Conservation (phyloP, 2,888 invertebrate species). For the Epinotia demarniana region DNA sequence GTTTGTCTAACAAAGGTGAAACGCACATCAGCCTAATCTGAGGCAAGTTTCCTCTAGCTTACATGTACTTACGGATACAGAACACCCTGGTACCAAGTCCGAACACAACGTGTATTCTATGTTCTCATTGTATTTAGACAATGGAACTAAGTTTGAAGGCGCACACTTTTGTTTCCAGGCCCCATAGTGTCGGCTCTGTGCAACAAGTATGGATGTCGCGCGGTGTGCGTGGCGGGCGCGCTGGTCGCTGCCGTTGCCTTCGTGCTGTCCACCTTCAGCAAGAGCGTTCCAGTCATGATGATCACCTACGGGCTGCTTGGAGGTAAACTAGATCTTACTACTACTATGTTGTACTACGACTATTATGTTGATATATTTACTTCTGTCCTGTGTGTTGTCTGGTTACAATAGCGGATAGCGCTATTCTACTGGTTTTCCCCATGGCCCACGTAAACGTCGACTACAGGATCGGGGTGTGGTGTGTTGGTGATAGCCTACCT, state of each 20-base stretch:
- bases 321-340: constrained; percentile 83
- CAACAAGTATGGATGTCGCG: constrained; percentile 97
- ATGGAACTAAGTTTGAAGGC: background rate
- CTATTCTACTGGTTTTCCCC: no score
- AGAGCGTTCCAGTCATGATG: constrained; percentile 95
- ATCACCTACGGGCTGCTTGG: constrained; percentile 96
- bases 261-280: constrained; percentile 94
- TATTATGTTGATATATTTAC: no score
- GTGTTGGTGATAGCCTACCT: no score
- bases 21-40: background rate
- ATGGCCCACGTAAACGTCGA: no score
- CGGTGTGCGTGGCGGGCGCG: constrained; percentile 96
- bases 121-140: background rate
- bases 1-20: background rate
- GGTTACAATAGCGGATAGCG: no score
- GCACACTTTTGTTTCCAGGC: constrained; percentile 81
- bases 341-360: no score
- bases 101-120: no score
- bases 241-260: constrained; percentile 93
- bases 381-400: no score
- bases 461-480: no score
- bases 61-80: no score
- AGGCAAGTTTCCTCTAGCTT: no score
- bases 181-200: constrained; percentile 98
- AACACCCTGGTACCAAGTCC: no score